Base-by-base conservation (phyloP, 2,888 invertebrate genomes). In the Stenurella melanura region DNA sequence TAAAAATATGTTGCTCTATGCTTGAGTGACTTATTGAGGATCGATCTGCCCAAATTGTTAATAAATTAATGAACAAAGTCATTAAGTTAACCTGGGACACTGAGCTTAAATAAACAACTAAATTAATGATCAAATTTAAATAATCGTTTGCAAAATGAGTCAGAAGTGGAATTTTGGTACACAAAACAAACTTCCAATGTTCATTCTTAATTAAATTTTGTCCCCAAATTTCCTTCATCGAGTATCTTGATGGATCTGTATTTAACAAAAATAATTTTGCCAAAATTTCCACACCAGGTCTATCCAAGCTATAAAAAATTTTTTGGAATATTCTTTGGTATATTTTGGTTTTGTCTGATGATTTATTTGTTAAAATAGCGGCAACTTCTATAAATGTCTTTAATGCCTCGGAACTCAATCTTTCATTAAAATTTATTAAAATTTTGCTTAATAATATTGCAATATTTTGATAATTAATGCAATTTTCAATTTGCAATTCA, bases 11-110 rank as follows among this genome's bases (percentile, higher is more conserved):
- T 81, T 96, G 95, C 54, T 93, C 92, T 10, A 93, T 87, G 74
- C 93, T 92, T 0, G 93, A 91, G 17, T 93, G 93, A 69, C 92
- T 92, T 11, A 93, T 87, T 0, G 93, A 90, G 69, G 92, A 92
- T 21, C 93, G 92, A 83, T 94, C 93, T 0, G 93, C 90, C 96
- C 96, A 96, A 15, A 93, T 90, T 0, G 90, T 90, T 2, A 93
- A 84, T 42, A 96, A 84, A 80, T 93, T 92, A 0, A 91, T 78
- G 1, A 93, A 86, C 42, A 95, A 86, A 21, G 90, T 89, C 6
- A 87, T 82, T 19, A 92, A 84, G 70, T 88, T 77, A 18, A 84
- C 78, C 58, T 87, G 84, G 6, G 88, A 83, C 0, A 80, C 88
- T 0, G 87, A 85, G 0, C 92, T 90, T 0, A 96, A 84, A 83